Conservation (phyloP, 1,140 invertebrate species). For the Drosophila jambulina region DNA sequence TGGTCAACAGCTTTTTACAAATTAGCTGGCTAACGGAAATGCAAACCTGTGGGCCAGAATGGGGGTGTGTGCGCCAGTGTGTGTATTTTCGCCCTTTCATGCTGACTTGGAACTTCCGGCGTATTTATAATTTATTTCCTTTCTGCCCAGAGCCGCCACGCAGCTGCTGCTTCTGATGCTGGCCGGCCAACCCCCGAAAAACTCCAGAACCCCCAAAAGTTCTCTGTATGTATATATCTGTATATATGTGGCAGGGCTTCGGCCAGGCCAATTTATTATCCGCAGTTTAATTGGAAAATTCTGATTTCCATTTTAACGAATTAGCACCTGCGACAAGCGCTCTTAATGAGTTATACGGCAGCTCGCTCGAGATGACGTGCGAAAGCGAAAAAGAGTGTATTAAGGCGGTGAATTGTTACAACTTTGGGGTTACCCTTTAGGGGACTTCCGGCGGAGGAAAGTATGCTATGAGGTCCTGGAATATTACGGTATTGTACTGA, state of each 20-base stretch:
- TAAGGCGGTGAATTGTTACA: neutral
- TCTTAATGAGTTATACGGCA: constrained; percentile 80
- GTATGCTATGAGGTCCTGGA: constrained; percentile 6
- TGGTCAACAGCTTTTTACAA: constrained; percentile 83
- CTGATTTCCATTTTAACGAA: constrained; percentile 84
- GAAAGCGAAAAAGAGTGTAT: constrained; percentile 36
- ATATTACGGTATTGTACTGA: neutral
- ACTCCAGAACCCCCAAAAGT: constrained; percentile 10
- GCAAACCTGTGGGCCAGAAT: constrained; percentile 62
- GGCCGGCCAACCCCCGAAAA: constrained; percentile 54
- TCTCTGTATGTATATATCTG: constrained; percentile 17
- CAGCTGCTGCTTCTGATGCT: constrained; percentile 51
- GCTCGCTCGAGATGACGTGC: constrained; percentile 60
- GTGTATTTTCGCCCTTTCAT: constrained; percentile 71
- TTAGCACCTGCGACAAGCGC: constrained; percentile 82
- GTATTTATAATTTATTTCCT: constrained; percentile 84
- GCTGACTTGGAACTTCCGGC: constrained; percentile 81
- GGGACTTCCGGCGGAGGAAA: neutral
- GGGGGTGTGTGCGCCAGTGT: constrained; percentile 8
- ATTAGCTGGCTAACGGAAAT: constrained; percentile 80
- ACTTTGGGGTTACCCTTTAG: constrained; percentile 1
- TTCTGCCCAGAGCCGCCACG: constrained; percentile 41
- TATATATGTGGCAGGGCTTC: constrained; percentile 32
- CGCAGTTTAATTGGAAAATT: constrained; percentile 83
- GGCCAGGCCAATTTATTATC: constrained; percentile 78